phyloP scores from a whole-genome alignment of 1,140 invertebrate species.

The Papilio helenus region DNA sequence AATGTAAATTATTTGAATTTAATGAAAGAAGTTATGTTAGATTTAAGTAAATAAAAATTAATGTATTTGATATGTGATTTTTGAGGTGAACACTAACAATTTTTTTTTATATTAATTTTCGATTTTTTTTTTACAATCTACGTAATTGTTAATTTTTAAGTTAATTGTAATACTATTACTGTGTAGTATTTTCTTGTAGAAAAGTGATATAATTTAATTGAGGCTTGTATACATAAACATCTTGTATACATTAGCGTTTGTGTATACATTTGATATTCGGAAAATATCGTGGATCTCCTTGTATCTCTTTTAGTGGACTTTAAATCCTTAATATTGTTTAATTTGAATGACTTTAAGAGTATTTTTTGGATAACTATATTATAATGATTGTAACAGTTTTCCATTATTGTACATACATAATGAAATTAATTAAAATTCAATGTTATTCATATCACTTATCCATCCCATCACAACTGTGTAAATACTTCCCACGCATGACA shows the following conservation, averaged over 20 bases:
- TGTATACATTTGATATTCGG: conserved; percentile 33
- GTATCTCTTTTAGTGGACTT: conserved; percentile 24
- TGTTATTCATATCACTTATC: conserved; percentile 62
- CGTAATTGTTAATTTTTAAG: conserved; percentile 55
- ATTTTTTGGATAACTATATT: conserved; percentile 57
- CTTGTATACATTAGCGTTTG: not conserved
- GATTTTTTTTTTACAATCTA: conserved; percentile 56
- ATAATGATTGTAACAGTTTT: conserved; percentile 53
- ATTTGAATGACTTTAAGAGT: conserved; percentile 50
- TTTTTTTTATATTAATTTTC: conserved; percentile 66
- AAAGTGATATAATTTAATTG: conserved; percentile 71
- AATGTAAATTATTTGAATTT: conserved; percentile 78
- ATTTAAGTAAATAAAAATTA: conserved; percentile 57
- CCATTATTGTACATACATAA: conserved; percentile 65
- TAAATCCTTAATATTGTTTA: conserved; percentile 10
- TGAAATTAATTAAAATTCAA: conserved; percentile 59
- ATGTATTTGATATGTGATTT: conserved; percentile 64
- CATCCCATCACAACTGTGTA: conserved; percentile 66
- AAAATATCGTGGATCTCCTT: conserved; percentile 24
- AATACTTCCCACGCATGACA: conserved; percentile 72
- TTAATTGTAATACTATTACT: conserved; percentile 58
- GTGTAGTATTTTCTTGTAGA: conserved; percentile 64
- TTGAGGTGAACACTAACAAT: conserved; percentile 61
- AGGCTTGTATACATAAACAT: conserved; percentile 54
- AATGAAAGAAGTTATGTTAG: conserved; percentile 68